Evolutionary conservation across 2,113 vertebrate species (phyloP).

Genomic region (Eulemur rufifrons): DNA sequence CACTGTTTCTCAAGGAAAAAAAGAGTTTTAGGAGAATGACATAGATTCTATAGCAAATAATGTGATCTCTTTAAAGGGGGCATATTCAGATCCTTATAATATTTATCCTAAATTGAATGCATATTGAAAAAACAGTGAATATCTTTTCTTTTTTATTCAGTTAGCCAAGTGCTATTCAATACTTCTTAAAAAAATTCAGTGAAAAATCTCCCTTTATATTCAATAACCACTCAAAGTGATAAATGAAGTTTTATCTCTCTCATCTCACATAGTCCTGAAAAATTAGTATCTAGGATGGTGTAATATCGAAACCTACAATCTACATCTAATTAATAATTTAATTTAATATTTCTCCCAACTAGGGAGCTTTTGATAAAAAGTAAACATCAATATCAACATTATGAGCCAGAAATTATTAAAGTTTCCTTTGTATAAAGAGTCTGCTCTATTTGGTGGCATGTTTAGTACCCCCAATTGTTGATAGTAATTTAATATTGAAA

Average conservation of each 20-base stretch:
- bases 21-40: conserved; percentile 23
- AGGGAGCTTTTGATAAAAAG: conserved; percentile 8
- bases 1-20: no score
- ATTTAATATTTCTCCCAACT: not conserved
- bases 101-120: conserved; percentile 33
- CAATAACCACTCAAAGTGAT: not conserved
- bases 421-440: not conserved
- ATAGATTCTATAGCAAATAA: not conserved
- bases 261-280: conserved; percentile 15
- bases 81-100: not conserved
- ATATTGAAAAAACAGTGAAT: not conserved
- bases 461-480: not conserved
- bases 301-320: not conserved
- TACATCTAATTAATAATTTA: conserved; percentile 19
- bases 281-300: not conserved
- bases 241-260: not conserved
- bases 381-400: not conserved
- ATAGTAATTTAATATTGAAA: not conserved
- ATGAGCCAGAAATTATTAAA: not conserved
- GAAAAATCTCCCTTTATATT: not conserved
- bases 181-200: not conserved
- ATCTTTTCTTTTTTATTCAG: conserved; percentile 25
- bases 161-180: not conserved
- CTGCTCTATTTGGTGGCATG: not conserved
- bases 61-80: not conserved